Percentiles rank a stretch among this genome's conserved stretches.
These are phyloP conservation scores for Agrotis clavis DNA, from an alignment of 2,888 invertebrate species.

Conservation along the genomic window DNA sequence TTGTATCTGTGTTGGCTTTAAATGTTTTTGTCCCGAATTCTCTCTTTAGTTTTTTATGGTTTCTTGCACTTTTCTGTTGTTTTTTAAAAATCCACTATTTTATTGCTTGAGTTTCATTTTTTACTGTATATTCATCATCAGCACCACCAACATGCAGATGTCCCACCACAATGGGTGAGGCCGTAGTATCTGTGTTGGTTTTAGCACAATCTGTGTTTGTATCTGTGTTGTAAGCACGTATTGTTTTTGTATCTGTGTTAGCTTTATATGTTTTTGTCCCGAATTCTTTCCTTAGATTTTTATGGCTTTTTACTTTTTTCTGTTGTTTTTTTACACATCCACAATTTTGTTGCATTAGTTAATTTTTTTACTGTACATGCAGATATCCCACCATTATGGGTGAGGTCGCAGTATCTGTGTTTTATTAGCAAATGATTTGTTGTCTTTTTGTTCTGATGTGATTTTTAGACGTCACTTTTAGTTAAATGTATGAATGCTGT, in stretches of 20 bases:
- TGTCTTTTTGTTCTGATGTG: too few species aligned
- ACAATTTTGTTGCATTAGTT: neutral
- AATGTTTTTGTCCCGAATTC: constrained; percentile 10
- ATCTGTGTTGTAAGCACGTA: constrained; percentile 8
- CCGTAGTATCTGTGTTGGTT: constrained; percentile 32
- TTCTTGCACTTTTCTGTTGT: neutral
- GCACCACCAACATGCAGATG: constrained; percentile 89
- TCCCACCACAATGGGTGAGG: constrained; percentile 87
- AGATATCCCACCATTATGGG: too few species aligned
- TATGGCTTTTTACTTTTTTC: neutral
- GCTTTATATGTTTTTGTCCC: neutral
- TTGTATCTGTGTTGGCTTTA: constrained; percentile 15
- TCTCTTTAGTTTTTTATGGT: constrained; percentile 12
- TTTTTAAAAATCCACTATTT: neutral
- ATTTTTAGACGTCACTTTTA: too few species aligned
- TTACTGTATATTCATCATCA: constrained; percentile 72
- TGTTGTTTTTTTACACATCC: too few species aligned
- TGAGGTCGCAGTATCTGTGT: constrained; percentile 12
- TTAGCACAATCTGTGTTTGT: constrained; percentile 17
- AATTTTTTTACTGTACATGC: too few species aligned
- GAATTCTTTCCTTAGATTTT: constrained; percentile 12
- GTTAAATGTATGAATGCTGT: too few species aligned
- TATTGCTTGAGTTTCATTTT: neutral
- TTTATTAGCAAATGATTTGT: neutral
- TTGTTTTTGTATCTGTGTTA: constrained; percentile 16